Evolutionary conservation across 1,140 invertebrate genomes (phyloP), one percentile per base, ranked within the genome.

Genomic region (Psix sp.): DNA sequence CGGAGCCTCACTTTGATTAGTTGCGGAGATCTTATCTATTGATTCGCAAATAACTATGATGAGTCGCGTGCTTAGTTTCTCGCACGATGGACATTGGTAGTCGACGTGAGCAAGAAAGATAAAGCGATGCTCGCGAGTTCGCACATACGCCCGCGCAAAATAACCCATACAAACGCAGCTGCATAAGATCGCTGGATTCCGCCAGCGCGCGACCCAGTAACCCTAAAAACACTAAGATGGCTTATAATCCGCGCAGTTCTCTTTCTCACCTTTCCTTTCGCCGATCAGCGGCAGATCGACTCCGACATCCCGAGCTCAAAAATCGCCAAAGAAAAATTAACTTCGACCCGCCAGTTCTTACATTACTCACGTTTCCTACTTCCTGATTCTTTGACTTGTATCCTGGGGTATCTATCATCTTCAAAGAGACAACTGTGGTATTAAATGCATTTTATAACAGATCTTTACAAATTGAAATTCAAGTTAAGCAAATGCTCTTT

Each of bases 131-230:
- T 6, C 49, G 49, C 26, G 24, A 26, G 35, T 57, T 62, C 46
- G 65, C 57, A 54, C 54, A 48, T 52, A 71, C 68, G 51, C 52
- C 46, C 48, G 66, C 40, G 67, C 39, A 67, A 75, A 80, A 78
- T 66, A 77, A 78, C 71, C 76, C 68, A 60, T 60, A 46, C 52
- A 33, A 10, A 35, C 33, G 33, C 24, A 35, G 52, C 29, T 17
- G 43, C 62, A 16, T 56, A 20, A 68, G 38, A 46, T 59, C 74
- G 38, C 72, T 71, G 59, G 66, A 72, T 76, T 77, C 74, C 76
- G 56, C 21, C 18, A 51, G 51, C 73, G 52, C 66, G 56, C 77
- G 81, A 75, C 81, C 80, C 81, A 83, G 81, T 83, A 79, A 83
- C 82, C 82, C 80, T 74, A 74, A 82, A 82, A 82, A 76, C 71